Percentiles rank a stretch among this genome's conserved stretches.
Evolutionary conservation across 2,797 vertebrate species (phyloP).

Genomic region (Coranthus polyacanthus): DNA sequence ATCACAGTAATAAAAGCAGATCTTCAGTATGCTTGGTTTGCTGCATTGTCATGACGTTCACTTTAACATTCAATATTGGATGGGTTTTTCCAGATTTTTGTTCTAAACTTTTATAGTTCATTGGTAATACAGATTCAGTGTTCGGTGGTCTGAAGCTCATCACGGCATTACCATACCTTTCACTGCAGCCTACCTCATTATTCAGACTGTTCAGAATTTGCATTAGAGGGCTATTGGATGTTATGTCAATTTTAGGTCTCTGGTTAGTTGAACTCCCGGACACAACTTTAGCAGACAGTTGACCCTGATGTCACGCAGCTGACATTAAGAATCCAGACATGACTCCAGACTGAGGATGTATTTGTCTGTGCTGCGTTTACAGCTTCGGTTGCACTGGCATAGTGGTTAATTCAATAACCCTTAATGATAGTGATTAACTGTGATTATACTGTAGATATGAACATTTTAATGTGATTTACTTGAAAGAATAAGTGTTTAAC

Average conservation of each 20-base stretch:
- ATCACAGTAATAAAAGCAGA: neutral
- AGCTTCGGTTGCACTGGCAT: conserved; percentile 14
- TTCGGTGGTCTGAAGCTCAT: neutral
- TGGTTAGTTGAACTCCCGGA: conserved; percentile 32
- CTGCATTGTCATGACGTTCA: neutral
- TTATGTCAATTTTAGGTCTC: conserved; percentile 32
- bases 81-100: neutral
- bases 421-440: conserved; percentile 7
- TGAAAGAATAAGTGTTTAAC: neutral
- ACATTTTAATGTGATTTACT: conserved; percentile 11
- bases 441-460: conserved; percentile 8
- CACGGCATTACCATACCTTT: neutral
- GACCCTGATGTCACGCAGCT: conserved; percentile 55
- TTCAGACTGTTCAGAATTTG: conserved; percentile 10
- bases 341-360: conserved; percentile 26
- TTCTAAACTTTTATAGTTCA: neutral
- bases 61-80: neutral
- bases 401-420: conserved; percentile 46
- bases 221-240: conserved; percentile 19
- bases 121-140: neutral
- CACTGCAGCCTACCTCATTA: conserved; percentile 12
- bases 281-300: conserved; percentile 55
- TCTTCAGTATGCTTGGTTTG: neutral
- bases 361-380: conserved; percentile 39
- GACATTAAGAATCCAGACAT: conserved; percentile 54